These are phyloP conservation scores for Misgurnus anguillicaudatus DNA, from an alignment of 2,113 vertebrate genomes.

Conservation along the genomic window DNA sequence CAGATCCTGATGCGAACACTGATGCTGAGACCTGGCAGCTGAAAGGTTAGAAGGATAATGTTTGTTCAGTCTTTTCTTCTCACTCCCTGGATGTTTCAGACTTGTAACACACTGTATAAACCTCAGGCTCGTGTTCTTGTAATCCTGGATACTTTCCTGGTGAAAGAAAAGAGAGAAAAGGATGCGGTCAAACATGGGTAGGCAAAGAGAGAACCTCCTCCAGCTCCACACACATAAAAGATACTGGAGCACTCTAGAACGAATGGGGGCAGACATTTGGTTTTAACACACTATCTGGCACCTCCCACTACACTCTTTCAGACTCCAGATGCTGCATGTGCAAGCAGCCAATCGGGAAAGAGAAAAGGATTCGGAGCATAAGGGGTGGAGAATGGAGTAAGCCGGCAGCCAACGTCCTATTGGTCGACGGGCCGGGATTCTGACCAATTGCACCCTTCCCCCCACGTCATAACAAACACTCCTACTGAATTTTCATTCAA, in stretches of 20 bases:
- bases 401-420: conserved; percentile 55
- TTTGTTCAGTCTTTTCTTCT: conserved; percentile 10
- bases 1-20: conserved; percentile 37
- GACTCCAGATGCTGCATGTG: conserved; percentile 58
- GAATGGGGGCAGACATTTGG: conserved; percentile 68
- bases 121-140: not conserved
- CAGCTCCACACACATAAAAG: conserved; percentile 53
- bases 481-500: conserved; percentile 78
- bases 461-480: conserved; percentile 70
- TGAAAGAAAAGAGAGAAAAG: conserved; percentile 29
- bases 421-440: conserved; percentile 60
- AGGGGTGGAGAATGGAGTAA: conserved; percentile 54
- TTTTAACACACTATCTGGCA: conserved; percentile 71
- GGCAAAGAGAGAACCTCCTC: conserved; percentile 11
- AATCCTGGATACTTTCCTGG: conserved; percentile 41
- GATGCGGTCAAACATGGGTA: conserved; percentile 40
- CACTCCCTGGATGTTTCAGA: not conserved
- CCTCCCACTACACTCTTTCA: conserved; percentile 60
- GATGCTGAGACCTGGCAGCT: conserved; percentile 12
- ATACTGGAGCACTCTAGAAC: conserved; percentile 61
- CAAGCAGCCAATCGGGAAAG: conserved; percentile 64
- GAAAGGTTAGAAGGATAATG: conserved; percentile 38
- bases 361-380: conserved; percentile 44
- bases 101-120: conserved; percentile 17
- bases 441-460: conserved; percentile 69